Evolutionary conservation across 2,113 vertebrate species (phyloP).

Genomic region (Serilophus lunatus): DNA sequence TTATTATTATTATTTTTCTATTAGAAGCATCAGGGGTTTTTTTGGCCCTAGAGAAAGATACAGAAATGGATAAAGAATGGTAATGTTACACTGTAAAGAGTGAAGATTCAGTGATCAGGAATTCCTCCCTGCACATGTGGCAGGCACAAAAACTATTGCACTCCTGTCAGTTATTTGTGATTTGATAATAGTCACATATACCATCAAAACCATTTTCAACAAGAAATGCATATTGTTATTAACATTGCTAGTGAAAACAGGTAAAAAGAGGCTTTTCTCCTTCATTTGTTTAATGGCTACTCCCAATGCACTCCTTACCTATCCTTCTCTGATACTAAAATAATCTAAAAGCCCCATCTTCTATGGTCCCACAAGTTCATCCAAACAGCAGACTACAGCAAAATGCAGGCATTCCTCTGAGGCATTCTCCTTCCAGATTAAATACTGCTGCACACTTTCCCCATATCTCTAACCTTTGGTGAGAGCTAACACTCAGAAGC

Average conservation of each 20-base stretch:
- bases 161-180: not conserved
- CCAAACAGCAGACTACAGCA: not conserved
- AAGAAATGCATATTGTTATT: not conserved
- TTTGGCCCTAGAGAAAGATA: not conserved
- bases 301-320: not conserved
- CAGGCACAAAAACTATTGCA: not conserved
- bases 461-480: not conserved
- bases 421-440: not conserved
- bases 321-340: not conserved
- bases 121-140: not conserved
- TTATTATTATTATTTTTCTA: not conserved
- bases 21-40: not conserved
- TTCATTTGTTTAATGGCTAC: not conserved
- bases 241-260: not conserved
- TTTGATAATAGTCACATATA: not conserved
- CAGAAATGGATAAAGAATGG: not conserved
- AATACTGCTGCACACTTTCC: not conserved
- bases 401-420: not conserved
- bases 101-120: not conserved
- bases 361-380: not conserved
- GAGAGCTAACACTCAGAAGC: not conserved
- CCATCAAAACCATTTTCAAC: not conserved
- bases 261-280: not conserved
- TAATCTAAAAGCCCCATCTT: not conserved
- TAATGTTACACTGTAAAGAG: not conserved